Evolutionary conservation across 2,888 invertebrate genomes (phyloP).

Genomic region (Eulithis prunata): DNA sequence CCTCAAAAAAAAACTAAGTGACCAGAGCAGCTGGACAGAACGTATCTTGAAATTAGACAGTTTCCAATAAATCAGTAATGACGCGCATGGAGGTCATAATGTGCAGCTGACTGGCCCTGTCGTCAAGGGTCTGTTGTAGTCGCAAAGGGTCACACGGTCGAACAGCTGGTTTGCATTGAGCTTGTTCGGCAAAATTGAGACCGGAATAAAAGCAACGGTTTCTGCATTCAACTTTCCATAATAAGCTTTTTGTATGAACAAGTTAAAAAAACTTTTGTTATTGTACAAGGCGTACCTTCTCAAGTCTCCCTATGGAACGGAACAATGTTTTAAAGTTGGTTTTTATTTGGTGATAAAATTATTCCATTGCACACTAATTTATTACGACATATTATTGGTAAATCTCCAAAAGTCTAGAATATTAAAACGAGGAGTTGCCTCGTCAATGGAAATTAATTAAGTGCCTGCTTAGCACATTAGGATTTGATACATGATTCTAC

Average conservation of each 20-base stretch:
- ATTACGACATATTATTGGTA: too few relatives aligned
- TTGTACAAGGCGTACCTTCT: slow-evolving; percentile 6
- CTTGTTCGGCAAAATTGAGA: slow-evolving; percentile 23
- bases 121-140: slow-evolving; percentile 18
- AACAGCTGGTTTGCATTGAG: slow-evolving; percentile 28
- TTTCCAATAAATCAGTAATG: not conserved
- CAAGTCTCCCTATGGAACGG: not conserved
- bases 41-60: not conserved
- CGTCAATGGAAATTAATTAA: too few relatives aligned
- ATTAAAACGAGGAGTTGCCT: too few relatives aligned
- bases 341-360: too few relatives aligned
- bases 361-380: too few relatives aligned
- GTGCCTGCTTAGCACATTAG: too few relatives aligned
- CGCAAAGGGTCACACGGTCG: slow-evolving; percentile 28
- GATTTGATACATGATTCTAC: not conserved
- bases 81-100: slow-evolving; percentile 39
- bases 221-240: slow-evolving; percentile 31
- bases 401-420: too few relatives aligned
- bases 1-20: not conserved
- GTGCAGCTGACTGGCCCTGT: slow-evolving; percentile 32
- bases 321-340: not conserved
- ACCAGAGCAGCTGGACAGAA: not conserved
- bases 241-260: slow-evolving; percentile 28
- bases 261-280: slow-evolving; percentile 22
- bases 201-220: slow-evolving; percentile 35